These are phyloP conservation scores for Drosophila biarmipes DNA, from an alignment of 1,140 invertebrate genomes.

Conservation along the genomic window DNA sequence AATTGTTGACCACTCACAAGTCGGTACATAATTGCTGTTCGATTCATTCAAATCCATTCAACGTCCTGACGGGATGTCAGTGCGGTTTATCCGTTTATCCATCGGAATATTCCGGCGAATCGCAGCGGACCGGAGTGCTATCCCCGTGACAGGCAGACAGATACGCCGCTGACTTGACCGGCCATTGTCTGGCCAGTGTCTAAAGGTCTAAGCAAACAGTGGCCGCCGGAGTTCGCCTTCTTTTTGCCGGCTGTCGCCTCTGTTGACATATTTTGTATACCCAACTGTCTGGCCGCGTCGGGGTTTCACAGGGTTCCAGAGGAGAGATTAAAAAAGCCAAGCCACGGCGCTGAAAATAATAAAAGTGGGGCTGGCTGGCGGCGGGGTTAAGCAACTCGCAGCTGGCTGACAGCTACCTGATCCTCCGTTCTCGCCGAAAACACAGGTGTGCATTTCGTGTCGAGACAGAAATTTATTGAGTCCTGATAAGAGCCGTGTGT, in stretches of 20 bases:
- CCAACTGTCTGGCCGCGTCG: constrained; percentile 39
- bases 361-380: constrained; percentile 23
- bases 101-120: constrained; percentile 16
- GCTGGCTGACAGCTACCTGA: constrained; percentile 44
- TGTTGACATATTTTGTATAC: constrained; percentile 64
- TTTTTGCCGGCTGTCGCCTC: constrained; percentile 38
- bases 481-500: constrained; percentile 35
- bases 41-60: constrained; percentile 27
- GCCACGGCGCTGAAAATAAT: constrained; percentile 33
- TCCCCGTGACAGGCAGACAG: constrained; percentile 33
- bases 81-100: constrained; percentile 34
- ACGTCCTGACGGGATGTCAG: constrained; percentile 32
- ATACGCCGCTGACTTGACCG: constrained; percentile 51
- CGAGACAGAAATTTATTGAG: constrained; percentile 56
- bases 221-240: constrained; percentile 36
- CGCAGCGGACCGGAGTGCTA: constrained; percentile 14
- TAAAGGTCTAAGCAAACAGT: constrained; percentile 52
- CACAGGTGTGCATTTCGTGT: constrained; percentile 48
- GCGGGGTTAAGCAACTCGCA: constrained; percentile 58
- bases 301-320: constrained; percentile 9
- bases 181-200: constrained; percentile 64
- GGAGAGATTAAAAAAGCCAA: constrained; percentile 59
- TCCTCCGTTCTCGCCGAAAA: constrained; percentile 15
- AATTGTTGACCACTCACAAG: constrained; percentile 62
- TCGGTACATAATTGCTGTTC: constrained; percentile 52